A percentile compares a stretch with the other conserved stretches of the same genome.
Evolutionary conservation across 2,113 vertebrate genomes (phyloP).

Genomic region (Hyperoodon ampullatus): DNA sequence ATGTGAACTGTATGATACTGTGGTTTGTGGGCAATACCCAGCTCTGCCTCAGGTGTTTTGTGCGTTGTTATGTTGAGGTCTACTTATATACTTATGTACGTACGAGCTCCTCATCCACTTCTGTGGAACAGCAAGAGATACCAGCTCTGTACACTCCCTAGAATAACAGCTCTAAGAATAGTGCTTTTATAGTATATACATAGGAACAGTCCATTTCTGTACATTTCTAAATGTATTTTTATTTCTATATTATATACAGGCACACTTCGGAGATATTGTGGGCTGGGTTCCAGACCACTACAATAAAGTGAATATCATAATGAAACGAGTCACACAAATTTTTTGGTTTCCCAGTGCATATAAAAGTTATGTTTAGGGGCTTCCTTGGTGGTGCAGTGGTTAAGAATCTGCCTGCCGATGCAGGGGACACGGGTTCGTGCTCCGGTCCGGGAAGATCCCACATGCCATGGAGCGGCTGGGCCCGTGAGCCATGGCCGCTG

Average conservation of each 20-base stretch:
- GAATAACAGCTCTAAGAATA: slow-evolving; percentile 45
- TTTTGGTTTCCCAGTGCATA: neutral
- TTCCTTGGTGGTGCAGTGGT: too few relatives aligned
- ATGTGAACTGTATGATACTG: slow-evolving; percentile 59
- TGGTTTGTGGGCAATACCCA: slow-evolving; percentile 3
- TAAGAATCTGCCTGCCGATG: too few relatives aligned
- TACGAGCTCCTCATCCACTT: slow-evolving; percentile 58
- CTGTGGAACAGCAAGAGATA: neutral
- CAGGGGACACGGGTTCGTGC: too few relatives aligned
- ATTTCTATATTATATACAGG: neutral
- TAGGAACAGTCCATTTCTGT: neutral
- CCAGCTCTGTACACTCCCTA: neutral
- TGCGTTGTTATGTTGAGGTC: slow-evolving; percentile 43
- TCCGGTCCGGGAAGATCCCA: too few relatives aligned
- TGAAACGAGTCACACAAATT: neutral
- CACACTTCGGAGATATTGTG: neutral
- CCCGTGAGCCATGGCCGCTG: too few relatives aligned
- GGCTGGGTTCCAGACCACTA: neutral
- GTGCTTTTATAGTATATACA: neutral
- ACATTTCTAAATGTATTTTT: slow-evolving; percentile 21
- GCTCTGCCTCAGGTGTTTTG: slow-evolving; percentile 73
- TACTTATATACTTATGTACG: slow-evolving; percentile 54
- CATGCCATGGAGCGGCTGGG: too few relatives aligned
- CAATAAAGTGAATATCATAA: neutral
- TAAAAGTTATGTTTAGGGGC: neutral